Evolutionary conservation across 2,888 invertebrate species (phyloP).

Genomic region (Therioaphis trifolii): DNA sequence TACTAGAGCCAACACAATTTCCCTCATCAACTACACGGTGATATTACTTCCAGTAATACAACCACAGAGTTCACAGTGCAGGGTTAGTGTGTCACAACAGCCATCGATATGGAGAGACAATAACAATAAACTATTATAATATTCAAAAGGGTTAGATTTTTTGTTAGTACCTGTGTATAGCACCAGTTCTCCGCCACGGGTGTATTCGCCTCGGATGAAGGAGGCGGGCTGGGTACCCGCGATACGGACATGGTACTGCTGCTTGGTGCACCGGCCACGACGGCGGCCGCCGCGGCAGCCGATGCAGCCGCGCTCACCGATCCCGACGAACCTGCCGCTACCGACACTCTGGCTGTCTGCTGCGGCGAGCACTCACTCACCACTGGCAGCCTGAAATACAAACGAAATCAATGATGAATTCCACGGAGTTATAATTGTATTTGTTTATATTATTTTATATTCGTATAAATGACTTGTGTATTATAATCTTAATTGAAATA

Average conservation of each 20-base stretch:
- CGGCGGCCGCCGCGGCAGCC: constrained; percentile 80
- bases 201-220: constrained; percentile 89
- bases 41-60: neutral
- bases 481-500: no score
- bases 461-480: no score
- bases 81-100: neutral
- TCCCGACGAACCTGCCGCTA: constrained; percentile 63
- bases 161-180: constrained; percentile 88
- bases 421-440: no score
- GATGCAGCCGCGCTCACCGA: constrained; percentile 63
- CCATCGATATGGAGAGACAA: neutral
- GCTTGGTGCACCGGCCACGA: constrained; percentile 80
- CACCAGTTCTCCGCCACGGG: constrained; percentile 99
- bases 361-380: constrained; percentile 67
- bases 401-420: constrained; percentile 14
- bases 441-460: no score
- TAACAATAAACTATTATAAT: neutral
- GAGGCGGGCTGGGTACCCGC: constrained; percentile 94
- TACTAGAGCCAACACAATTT: neutral
- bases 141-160: neutral
- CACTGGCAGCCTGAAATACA: constrained; percentile 67
- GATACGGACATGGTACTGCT: constrained; percentile 78
- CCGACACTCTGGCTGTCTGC: constrained; percentile 64
- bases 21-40: neutral
- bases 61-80: neutral